Conservation (phyloP, 2,113 vertebrate species). For the Mormyrus lacerda region DNA sequence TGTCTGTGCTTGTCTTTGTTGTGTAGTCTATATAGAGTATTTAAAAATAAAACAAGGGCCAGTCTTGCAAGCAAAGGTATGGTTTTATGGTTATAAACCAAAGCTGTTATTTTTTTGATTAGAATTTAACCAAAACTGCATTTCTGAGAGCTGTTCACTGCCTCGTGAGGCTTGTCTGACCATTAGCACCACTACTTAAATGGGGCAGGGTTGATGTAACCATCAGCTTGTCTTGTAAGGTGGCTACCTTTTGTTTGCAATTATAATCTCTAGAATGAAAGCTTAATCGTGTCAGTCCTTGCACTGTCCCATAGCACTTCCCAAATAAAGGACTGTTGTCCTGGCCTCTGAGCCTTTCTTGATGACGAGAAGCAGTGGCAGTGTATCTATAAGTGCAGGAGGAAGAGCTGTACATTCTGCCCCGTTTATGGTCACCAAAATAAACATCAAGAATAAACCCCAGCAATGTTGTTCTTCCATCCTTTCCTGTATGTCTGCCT, state of each 20-base stretch:
- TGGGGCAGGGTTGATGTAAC: not conserved
- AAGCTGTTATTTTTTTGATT: not conserved
- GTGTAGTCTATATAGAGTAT: not conserved
- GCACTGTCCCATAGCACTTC: not conserved
- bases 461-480: not conserved
- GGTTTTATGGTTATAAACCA: not conserved
- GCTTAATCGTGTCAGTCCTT: not conserved
- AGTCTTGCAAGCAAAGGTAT: not conserved
- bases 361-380: not conserved
- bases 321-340: not conserved
- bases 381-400: not conserved
- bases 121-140: not conserved
- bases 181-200: not conserved
- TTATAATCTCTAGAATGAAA: not conserved
- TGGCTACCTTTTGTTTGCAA: not conserved
- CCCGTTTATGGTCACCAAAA: conserved; percentile 34
- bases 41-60: not conserved
- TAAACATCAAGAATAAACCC: conserved; percentile 50
- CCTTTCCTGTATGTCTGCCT: conserved; percentile 16
- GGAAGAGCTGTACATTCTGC: not conserved
- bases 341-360: not conserved
- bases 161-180: not conserved
- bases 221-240: not conserved
- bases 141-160: not conserved
- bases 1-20: not conserved